Percentiles rank a stretch among this genome's conserved stretches.
phyloP scores from a whole-genome alignment of 2,888 invertebrate species.

The Acronicta aceris region DNA sequence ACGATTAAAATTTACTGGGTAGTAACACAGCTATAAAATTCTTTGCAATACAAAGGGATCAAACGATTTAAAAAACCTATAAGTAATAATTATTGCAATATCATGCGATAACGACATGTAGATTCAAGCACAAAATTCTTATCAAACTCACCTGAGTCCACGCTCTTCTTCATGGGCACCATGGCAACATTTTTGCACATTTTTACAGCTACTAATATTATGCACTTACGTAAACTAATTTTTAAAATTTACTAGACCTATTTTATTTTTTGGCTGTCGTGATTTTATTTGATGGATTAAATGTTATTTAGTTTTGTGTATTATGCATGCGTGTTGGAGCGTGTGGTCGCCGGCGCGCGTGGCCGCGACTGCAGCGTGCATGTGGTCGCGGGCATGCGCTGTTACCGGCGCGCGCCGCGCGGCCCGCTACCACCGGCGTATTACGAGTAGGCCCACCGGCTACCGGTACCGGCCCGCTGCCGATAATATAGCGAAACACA shows the following conservation, averaged over 20 bases:
- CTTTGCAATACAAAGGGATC: not conserved
- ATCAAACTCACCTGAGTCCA: constrained; percentile 72
- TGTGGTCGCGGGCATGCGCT: constrained; percentile 42
- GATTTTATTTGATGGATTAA: constrained; percentile 25
- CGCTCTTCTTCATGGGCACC: constrained; percentile 73
- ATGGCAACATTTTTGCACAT: constrained; percentile 81
- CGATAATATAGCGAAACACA: not conserved
- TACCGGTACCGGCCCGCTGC: not conserved
- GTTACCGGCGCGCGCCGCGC: constrained; percentile 28
- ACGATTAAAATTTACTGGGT: constrained; percentile 20
- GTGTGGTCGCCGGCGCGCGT: constrained; percentile 52
- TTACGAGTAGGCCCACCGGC: not conserved
- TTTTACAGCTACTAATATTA: constrained; percentile 52
- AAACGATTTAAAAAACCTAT: constrained; percentile 2
- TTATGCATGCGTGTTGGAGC: constrained; percentile 41
- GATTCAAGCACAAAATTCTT: constrained; percentile 25
- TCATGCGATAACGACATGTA: constrained; percentile 13
- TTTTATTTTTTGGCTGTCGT: constrained; percentile 13
- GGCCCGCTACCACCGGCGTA: not conserved
- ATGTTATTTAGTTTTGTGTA: constrained; percentile 33
- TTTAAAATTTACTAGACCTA: not conserved
- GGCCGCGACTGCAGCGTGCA: constrained; percentile 56
- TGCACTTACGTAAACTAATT: constrained; percentile 32
- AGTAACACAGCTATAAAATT: constrained; percentile 20
- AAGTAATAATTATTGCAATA: constrained; percentile 15